phyloP scores from a whole-genome alignment of 2,888 invertebrate species.

The Platycheirus rosarum region DNA sequence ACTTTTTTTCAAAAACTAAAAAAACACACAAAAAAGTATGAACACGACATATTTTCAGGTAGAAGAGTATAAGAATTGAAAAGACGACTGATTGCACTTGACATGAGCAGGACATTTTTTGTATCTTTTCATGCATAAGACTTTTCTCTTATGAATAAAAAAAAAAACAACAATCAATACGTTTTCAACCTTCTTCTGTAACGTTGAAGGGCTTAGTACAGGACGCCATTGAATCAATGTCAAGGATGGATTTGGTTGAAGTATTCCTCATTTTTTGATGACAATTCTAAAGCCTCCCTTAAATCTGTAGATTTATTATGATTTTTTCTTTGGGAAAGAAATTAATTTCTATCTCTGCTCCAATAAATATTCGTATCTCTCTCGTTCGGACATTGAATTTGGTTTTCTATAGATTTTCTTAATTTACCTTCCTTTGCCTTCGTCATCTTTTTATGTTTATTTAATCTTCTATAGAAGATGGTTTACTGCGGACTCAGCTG shows the following conservation, averaged over 20 bases:
- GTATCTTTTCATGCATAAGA: conserved; percentile 54
- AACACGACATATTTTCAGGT: conserved; percentile 51
- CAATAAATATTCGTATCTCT: conserved; percentile 29
- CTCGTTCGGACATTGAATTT: conserved; percentile 12
- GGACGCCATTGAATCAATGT: conserved; percentile 59
- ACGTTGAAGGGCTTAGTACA: conserved; percentile 37
- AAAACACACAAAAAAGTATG: conserved; percentile 16
- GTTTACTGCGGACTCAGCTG: too few species aligned
- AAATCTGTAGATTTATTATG: conserved; percentile 22
- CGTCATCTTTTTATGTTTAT: not conserved
- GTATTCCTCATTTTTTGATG: conserved; percentile 22
- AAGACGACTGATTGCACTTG: conserved; percentile 66
- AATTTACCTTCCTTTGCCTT: not conserved
- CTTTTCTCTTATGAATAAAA: conserved; percentile 26
- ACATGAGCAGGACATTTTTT: conserved; percentile 62
- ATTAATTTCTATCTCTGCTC: conserved; percentile 25
- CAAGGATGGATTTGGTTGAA: conserved; percentile 55
- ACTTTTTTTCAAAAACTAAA: conserved; percentile 9
- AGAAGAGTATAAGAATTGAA: conserved; percentile 36
- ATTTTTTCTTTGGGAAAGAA: conserved; percentile 3
- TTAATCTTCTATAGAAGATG: not conserved
- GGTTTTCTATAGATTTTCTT: conserved; percentile 6
- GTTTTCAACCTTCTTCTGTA: conserved; percentile 34
- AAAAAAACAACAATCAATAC: conserved; percentile 54
- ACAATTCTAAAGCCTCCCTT: conserved; percentile 18